These are phyloP conservation scores for Schlechtendalia chinensis DNA, from an alignment of 1,140 invertebrate species.

Conservation along the genomic window DNA sequence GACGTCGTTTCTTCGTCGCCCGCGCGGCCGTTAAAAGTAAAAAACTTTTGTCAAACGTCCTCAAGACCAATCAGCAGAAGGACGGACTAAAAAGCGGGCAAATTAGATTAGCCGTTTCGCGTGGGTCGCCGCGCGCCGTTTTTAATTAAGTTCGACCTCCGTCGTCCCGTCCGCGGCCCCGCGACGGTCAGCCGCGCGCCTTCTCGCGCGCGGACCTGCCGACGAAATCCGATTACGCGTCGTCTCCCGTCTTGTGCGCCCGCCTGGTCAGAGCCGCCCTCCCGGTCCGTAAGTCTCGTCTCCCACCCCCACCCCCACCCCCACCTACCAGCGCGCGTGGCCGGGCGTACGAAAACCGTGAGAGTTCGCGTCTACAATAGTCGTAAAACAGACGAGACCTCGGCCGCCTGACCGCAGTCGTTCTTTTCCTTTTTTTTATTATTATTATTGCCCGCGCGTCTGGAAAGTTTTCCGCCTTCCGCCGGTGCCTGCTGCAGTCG, in stretches of 20 bases:
- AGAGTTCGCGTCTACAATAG: not conserved
- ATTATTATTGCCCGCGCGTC: slow-evolving; percentile 19
- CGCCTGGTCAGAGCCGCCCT: no score
- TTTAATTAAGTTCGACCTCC: slow-evolving; percentile 47
- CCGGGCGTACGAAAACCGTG: slow-evolving; percentile 16
- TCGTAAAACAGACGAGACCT: no score
- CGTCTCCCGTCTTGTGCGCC: slow-evolving; percentile 11
- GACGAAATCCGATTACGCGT: slow-evolving; percentile 33
- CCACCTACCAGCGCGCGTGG: no score
- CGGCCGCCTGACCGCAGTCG: no score
- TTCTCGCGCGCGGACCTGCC: slow-evolving; percentile 11
- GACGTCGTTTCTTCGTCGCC: not conserved
- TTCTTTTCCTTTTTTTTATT: slow-evolving; percentile 39
- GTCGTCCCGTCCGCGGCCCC: no score
- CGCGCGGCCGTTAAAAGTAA: slow-evolving; percentile 4
- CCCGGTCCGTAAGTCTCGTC: no score
- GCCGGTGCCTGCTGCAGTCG: not conserved
- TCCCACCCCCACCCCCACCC: no score
- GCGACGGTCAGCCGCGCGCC: slow-evolving; percentile 24
- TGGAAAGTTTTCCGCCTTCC: slow-evolving; percentile 47
- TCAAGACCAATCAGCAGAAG: slow-evolving; percentile 35
- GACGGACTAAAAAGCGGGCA: slow-evolving; percentile 17
- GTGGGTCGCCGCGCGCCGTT: not conserved
- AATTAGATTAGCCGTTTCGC: slow-evolving; percentile 40
- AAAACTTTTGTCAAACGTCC: slow-evolving; percentile 31